A percentile compares a stretch with the other conserved stretches of the same genome.
phyloP scores from a whole-genome alignment of 1,140 invertebrate genomes.

The Drosophila pseudoananassae region DNA sequence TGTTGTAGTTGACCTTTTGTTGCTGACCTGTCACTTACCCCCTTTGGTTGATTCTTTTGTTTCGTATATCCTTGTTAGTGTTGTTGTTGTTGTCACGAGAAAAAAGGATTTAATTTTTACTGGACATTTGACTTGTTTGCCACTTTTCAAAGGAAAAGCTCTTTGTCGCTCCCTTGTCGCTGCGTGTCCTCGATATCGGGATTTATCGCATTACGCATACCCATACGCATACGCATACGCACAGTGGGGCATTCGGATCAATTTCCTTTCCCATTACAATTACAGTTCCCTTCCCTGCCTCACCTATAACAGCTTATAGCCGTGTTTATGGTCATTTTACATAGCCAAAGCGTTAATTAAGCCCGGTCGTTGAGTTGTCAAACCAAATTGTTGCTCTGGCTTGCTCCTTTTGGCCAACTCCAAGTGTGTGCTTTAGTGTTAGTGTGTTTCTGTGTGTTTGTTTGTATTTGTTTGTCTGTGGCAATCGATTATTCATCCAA shows the following conservation, averaged over 20 bases:
- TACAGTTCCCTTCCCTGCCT: conserved; percentile 18
- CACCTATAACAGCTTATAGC: conserved; percentile 4
- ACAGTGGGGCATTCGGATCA: conserved; percentile 23
- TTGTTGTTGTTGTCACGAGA: conserved; percentile 5
- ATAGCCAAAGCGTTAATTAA: conserved; percentile 38
- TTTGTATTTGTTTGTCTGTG: conserved; percentile 3
- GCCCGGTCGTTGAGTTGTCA: conserved; percentile 5
- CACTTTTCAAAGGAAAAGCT: neutral
- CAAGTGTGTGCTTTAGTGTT: neutral
- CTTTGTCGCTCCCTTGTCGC: neutral
- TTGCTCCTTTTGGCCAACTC: neutral
- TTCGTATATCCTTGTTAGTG: conserved; percentile 32
- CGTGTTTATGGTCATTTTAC: conserved; percentile 26
- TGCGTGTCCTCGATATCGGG: neutral
- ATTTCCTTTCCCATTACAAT: conserved; percentile 46
- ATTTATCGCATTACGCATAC: conserved; percentile 63
- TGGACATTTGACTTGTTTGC: conserved; percentile 17
- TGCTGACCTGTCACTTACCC: conserved; percentile 26
- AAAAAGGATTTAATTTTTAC: conserved; percentile 56
- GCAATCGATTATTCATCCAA: conserved; percentile 35
- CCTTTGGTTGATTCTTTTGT: conserved; percentile 11
- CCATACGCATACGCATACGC: conserved; percentile 55
- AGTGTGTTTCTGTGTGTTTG: neutral
- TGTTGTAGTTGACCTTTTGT: conserved; percentile 15
- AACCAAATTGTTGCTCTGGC: neutral